Percentiles rank a stretch among this genome's conserved stretches.
phyloP scores from a whole-genome alignment of 2,888 invertebrate genomes.

The Uropetala carovei region DNA sequence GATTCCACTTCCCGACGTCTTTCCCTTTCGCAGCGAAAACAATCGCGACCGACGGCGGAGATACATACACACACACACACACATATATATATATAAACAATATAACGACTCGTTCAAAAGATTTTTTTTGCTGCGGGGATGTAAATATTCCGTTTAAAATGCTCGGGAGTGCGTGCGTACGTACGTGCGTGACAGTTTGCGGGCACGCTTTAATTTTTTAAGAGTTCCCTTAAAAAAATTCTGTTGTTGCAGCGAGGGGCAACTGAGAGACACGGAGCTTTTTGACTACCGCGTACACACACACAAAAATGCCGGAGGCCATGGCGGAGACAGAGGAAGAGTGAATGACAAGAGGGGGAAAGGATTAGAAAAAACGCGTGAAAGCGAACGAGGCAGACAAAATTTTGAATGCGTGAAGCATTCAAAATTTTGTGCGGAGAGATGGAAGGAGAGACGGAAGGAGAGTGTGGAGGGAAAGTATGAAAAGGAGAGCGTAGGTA shows the following conservation, averaged over 20 bases:
- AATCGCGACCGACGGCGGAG: no score
- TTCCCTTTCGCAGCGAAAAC: no score
- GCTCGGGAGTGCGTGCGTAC: no score
- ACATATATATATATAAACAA: no score
- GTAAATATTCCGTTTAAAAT: neutral
- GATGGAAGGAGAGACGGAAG: neutral
- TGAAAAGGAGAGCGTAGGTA: neutral
- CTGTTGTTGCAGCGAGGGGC: neutral
- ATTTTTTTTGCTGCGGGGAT: neutral
- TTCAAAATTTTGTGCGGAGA: no score
- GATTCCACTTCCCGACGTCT: neutral
- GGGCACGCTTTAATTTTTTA: neutral
- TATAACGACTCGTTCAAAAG: neutral
- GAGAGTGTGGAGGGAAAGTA: neutral
- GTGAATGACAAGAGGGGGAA: neutral
- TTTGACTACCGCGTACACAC: neutral
- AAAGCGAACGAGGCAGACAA: neutral
- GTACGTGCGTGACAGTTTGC: neutral
- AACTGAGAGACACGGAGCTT: neutral
- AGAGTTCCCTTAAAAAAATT: neutral
- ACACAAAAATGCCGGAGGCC: neutral
- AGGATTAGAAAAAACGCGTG: neutral
- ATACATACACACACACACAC: no score
- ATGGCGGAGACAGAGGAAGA: neutral
- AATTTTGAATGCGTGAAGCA: neutral